Base-by-base conservation (phyloP, 2,113 vertebrate species). In the Microcebus griseorufus region DNA sequence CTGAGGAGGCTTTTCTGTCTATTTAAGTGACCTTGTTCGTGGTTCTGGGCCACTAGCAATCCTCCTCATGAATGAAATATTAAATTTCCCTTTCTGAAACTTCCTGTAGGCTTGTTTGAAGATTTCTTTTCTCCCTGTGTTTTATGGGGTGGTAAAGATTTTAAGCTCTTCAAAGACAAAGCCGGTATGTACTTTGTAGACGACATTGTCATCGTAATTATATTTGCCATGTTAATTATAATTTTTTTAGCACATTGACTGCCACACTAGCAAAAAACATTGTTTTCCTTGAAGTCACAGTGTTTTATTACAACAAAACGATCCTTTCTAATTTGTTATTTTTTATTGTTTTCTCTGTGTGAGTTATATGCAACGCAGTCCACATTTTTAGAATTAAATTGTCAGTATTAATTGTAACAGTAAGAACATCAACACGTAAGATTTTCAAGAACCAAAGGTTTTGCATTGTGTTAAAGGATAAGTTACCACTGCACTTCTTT, bases 91-190 rank as follows among this genome's bases (percentile, higher is more conserved):
- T 60, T 88, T 53, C 81, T 58, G 32, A 84, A 87, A 64, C n/a
- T 73, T 95, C 51, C 70, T 22, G 29, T 48, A 42, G 58, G n/a
- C n/a, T 32, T 4, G 9, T 84, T 65, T 53, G 81, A 72, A 87
- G 60, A 39, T 45, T 45, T 45, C 32, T 48, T 25, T 17, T 6
- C 16, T 58, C 20, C 18, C 9, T 3, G 1, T 48, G 39, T 48
- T 94, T 92, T 89, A 82, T 73, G 51, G 51, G 25, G 45, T 72
- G 81, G 51, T 82, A 91, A 94, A 88, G 32, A 93, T 88, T 62
- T 93, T 25, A n/a, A 42, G 8, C 11, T 88, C 29, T 84, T 78
- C 85, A 67, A 80, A 92, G 67, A n/a, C 53, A 75, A 90, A 60
- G 42, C 29, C 10, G 34, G 51, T 60, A 5, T 14, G 39, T 37